A percentile compares a stretch with the other conserved stretches of the same genome.
Conservation (phyloP, 2,888 invertebrate species). For the Cephonodes hylas region DNA sequence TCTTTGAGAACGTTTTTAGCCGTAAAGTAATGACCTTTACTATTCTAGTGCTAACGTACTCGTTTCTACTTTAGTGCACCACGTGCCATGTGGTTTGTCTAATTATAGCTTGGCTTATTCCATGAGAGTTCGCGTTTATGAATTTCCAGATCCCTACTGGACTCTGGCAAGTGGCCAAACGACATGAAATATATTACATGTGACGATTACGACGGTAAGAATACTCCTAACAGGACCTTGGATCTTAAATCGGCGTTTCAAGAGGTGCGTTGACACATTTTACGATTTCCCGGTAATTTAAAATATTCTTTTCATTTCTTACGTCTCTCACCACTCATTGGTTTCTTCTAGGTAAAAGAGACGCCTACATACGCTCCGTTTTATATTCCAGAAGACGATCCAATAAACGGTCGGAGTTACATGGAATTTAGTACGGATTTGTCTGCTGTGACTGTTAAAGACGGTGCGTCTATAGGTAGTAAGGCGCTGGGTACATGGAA, state of each 20-base stretch:
- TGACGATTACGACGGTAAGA: slow-evolving; percentile 89
- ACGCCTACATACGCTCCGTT: slow-evolving; percentile 86
- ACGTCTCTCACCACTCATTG: not conserved
- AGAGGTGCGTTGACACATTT: slow-evolving; percentile 76
- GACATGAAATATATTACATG: slow-evolving; percentile 88
- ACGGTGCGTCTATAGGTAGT: slow-evolving; percentile 87
- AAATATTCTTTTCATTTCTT: not conserved
- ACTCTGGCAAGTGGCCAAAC: slow-evolving; percentile 87
- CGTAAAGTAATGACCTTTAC: slow-evolving; percentile 83
- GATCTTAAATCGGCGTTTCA: slow-evolving; percentile 85
- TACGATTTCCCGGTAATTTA: not conserved
- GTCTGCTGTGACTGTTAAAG: slow-evolving; percentile 85
- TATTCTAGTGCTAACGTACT: slow-evolving; percentile 50
- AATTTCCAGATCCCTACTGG: slow-evolving; percentile 84
- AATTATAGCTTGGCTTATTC: slow-evolving; percentile 70
- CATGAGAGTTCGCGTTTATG: slow-evolving; percentile 65
- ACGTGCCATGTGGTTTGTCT: slow-evolving; percentile 55
- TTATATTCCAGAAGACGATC: slow-evolving; percentile 81
- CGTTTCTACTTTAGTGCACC: slow-evolving; percentile 51
- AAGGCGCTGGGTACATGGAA: slow-evolving; percentile 88
- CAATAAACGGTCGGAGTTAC: slow-evolving; percentile 86
- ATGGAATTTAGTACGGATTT: slow-evolving; percentile 89
- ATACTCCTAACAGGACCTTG: slow-evolving; percentile 86
- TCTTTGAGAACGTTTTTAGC: slow-evolving; percentile 86
- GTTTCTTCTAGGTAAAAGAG: slow-evolving; percentile 75